A percentile compares a stretch with the other conserved stretches of the same genome.
Conservation (phyloP, 2,113 vertebrate genomes). For the Cynocephalus volans region DNA sequence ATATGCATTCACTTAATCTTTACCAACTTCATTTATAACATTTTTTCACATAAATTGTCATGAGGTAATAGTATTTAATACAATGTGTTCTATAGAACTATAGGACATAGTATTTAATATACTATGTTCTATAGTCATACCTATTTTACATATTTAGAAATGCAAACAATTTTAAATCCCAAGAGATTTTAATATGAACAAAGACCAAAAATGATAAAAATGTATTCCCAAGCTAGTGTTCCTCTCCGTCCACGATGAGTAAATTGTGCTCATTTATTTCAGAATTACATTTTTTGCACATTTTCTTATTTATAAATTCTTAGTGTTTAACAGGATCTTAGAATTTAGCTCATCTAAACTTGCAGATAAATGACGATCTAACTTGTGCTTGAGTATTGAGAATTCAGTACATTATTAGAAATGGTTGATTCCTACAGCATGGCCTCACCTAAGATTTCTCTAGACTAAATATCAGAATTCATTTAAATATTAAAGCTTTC, state of each 20-base stretch:
- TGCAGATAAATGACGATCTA: background rate
- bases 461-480: background rate
- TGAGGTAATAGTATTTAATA: background rate
- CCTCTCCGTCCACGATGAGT: background rate
- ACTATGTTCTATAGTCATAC: background rate
- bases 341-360: background rate
- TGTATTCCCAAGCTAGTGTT: background rate
- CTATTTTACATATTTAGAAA: background rate
- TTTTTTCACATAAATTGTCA: background rate
- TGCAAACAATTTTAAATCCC: background rate
- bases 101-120: background rate
- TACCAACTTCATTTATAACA: background rate
- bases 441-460: background rate
- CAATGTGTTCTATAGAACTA: background rate
- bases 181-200: background rate
- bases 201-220: background rate
- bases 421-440: background rate
- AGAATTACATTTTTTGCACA: background rate
- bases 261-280: background rate
- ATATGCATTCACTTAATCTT: slow-evolving; percentile 6
- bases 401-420: background rate
- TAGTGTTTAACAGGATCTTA: background rate
- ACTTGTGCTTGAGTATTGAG: background rate
- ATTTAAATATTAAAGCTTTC: background rate
- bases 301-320: background rate